phyloP scores from a whole-genome alignment of 1,140 invertebrate species.

The Brachionus koreanus region DNA sequence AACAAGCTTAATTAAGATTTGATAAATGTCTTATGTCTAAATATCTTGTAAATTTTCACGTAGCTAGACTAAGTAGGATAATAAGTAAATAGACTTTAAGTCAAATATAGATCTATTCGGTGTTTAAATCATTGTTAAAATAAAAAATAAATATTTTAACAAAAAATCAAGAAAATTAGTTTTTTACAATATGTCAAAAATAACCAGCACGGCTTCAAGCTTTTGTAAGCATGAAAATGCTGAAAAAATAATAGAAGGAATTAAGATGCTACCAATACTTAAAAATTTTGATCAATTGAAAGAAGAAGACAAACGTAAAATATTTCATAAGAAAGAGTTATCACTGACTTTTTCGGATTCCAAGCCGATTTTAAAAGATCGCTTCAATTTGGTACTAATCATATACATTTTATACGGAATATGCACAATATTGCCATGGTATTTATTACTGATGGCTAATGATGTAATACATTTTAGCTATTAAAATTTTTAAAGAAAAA shows the following conservation, averaged over 20 bases:
- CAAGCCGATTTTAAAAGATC: not conserved
- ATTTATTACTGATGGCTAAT: not conserved
- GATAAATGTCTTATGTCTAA: constrained; percentile 1
- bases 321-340: constrained; percentile 31
- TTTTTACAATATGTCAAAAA: not conserved
- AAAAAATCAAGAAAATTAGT: not conserved
- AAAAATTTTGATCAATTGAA: constrained; percentile 26
- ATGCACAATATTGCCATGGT: not conserved
- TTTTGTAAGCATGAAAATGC: not conserved
- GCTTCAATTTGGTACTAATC: not conserved
- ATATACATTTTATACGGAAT: constrained; percentile 7
- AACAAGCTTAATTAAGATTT: constrained; percentile 3
- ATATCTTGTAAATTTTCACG: not conserved
- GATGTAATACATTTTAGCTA: not conserved
- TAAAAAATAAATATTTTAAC: not conserved
- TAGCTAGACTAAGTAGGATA: not conserved
- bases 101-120: not conserved
- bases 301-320: constrained; percentile 21
- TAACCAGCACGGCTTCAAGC: not conserved
- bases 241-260: constrained; percentile 13
- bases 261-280: constrained; percentile 23
- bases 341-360: not conserved
- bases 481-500: not conserved
- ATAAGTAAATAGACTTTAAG: constrained; percentile 5
- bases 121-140: not conserved